Evolutionary conservation across 2,888 invertebrate species (phyloP).

Genomic region (Sepioteuthis lessoniana): DNA sequence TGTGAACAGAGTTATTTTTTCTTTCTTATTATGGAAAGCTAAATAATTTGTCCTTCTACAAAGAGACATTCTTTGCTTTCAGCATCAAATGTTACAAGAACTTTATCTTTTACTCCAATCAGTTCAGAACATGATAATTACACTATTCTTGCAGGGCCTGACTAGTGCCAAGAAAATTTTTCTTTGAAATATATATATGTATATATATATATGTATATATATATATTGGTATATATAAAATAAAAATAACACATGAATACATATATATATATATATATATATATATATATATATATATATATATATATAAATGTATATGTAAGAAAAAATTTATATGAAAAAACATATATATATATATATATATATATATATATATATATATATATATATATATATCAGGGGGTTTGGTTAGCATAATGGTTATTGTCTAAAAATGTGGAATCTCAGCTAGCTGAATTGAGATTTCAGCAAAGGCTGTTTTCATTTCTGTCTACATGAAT

Average conservation of each 20-base stretch:
- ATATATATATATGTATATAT: not conserved
- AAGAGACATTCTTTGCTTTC: not conserved
- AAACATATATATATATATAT: no score
- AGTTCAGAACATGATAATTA: not conserved
- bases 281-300: conserved; percentile 5
- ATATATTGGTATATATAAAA: not conserved
- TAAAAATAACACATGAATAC: not conserved
- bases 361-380: no score
- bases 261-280: not conserved
- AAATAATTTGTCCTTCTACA: not conserved
- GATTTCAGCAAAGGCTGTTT: no score
- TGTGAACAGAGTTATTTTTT: not conserved
- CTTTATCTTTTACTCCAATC: not conserved
- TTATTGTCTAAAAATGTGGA: no score
- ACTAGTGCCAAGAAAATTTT: no score
- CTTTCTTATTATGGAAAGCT: not conserved
- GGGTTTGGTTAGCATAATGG: no score
- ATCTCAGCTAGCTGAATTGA: no score
- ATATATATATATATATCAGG: no score
- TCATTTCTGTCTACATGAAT: no score
- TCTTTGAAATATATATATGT: not conserved
- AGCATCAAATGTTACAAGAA: not conserved
- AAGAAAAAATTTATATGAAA: not conserved
- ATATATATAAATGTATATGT: not conserved
- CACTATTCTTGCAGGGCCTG: not conserved